A percentile compares a stretch with the other conserved stretches of the same genome.
Conservation (phyloP, 92 coral and sea anemone species). For the Scolanthus callimorphus region DNA sequence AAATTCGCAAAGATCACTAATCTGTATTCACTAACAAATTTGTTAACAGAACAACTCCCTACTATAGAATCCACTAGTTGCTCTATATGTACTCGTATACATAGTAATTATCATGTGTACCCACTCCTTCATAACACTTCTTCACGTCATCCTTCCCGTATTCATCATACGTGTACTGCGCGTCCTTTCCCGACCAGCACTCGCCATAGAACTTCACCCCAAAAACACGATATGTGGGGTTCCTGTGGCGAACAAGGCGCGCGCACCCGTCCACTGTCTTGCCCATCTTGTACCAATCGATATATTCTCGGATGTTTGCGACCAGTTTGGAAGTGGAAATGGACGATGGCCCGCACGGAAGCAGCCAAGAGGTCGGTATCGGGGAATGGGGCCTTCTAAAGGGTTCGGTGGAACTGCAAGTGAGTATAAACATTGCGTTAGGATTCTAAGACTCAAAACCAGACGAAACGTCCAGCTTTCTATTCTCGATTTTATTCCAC, state of each 20-base stretch:
- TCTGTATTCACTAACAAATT: no score
- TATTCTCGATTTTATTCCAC: no score
- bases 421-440: no score
- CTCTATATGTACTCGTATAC: constrained; percentile 28
- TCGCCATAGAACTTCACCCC: constrained; percentile 49
- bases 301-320: constrained; percentile 21
- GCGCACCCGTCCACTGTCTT: constrained; percentile 43
- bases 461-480: no score
- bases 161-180: constrained; percentile 21
- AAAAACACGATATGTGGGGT: constrained; percentile 37
- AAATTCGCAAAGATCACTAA: no score
- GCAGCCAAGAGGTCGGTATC: constrained; percentile 41
- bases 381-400: constrained; percentile 7
- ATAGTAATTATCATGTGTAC: constrained; percentile 18
- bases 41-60: no score
- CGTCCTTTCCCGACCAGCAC: constrained; percentile 32
- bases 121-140: constrained; percentile 28
- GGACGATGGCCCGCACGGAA: constrained; percentile 27
- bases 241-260: constrained; percentile 26
- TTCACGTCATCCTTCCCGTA: constrained; percentile 8
- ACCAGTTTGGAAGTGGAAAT: constrained; percentile 14
- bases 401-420: neutral
- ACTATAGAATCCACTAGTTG: neutral
- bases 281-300: constrained; percentile 27
- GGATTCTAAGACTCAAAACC: no score